A percentile compares a stretch with the other conserved stretches of the same genome.
These are phyloP conservation scores for Cataglyphis albicans DNA, from an alignment of 2,888 invertebrate genomes.

Conservation along the genomic window DNA sequence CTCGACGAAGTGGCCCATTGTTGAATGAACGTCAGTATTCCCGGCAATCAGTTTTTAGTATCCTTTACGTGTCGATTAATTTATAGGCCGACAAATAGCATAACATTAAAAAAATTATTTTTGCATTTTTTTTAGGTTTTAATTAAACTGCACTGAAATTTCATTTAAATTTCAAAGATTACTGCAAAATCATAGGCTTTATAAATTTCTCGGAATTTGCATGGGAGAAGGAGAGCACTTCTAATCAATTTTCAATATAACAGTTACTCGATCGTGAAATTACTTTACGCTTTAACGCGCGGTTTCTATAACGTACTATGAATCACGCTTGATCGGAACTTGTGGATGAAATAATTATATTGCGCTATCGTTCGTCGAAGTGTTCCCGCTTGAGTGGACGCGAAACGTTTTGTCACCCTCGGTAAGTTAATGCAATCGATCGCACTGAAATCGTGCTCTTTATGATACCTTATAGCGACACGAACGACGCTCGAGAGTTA, in stretches of 20 bases:
- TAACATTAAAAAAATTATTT: constrained; percentile 1
- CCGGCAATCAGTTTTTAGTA: constrained; percentile 13
- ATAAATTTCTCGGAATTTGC: background rate
- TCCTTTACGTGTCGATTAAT: constrained; percentile 52
- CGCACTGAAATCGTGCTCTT: constrained; percentile 59
- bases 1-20: constrained; percentile 61
- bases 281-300: constrained; percentile 32
- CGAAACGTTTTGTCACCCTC: constrained; percentile 41
- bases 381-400: constrained; percentile 25
- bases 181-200: background rate
- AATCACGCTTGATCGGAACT: constrained; percentile 6
- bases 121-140: background rate
- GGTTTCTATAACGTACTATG: background rate
- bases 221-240: background rate
- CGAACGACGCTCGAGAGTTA: constrained; percentile 53
- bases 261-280: constrained; percentile 31
- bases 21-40: constrained; percentile 52
- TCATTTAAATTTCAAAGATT: background rate
- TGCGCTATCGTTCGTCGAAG: constrained; percentile 35
- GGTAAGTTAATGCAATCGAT: constrained; percentile 43
- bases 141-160: background rate
- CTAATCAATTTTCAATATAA: background rate
- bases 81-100: constrained; percentile 56
- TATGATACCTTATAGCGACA: constrained; percentile 57
- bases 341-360: constrained; percentile 36